Base-by-base conservation (phyloP, 2,113 vertebrate species). In the Psittacara wagleri region DNA sequence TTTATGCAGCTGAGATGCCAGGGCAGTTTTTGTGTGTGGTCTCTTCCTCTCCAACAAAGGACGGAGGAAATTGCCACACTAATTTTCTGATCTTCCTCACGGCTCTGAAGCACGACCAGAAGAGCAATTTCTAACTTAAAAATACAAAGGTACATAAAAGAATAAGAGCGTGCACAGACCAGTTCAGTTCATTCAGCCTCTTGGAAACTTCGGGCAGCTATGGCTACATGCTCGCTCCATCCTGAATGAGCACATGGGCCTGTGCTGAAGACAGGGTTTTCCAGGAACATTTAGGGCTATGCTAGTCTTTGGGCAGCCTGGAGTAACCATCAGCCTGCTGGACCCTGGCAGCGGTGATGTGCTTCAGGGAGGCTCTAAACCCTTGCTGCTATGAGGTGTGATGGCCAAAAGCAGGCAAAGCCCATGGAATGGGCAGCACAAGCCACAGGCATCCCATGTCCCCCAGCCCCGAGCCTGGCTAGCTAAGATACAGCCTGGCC, bases 1-100 rank as follows among this genome's bases (percentile, higher is more conserved):
- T 93, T 95, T 95, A 82, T 77, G 67, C 85, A 94, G 85, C 90
- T 93, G 91, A 83, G 77, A 92, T 91, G 74, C 77, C 84, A 29
- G 81, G 44, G 79, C 64, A 29, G 57, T 59, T 59, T 48, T 91
- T 93, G 61, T 28, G 52, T 57, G 49, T 54, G 76, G 69, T 59
- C 90, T 94, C 69, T 80, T 76, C 82, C 55, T 88, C 94, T 80
- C n/a, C 66, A 76, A 83, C 90, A 82, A 88, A 94, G 92, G 83
- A 37, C 49, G 25, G 94, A 92, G 90, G 83, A 94, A 95, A 94
- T 92, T 86, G 61, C 86, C 57, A 93, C 90, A 9, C 86, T 73
- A 54, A 82, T 77, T 94, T 81, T 84, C 28, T 33, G 81, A 79
- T 81, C 92, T 94, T 89, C 83, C 80, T 68, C 82, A 59, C 27